A percentile compares a stretch with the other conserved stretches of the same genome.
phyloP scores from a whole-genome alignment of 2,888 invertebrate species.

The Tortricodes alternella region DNA sequence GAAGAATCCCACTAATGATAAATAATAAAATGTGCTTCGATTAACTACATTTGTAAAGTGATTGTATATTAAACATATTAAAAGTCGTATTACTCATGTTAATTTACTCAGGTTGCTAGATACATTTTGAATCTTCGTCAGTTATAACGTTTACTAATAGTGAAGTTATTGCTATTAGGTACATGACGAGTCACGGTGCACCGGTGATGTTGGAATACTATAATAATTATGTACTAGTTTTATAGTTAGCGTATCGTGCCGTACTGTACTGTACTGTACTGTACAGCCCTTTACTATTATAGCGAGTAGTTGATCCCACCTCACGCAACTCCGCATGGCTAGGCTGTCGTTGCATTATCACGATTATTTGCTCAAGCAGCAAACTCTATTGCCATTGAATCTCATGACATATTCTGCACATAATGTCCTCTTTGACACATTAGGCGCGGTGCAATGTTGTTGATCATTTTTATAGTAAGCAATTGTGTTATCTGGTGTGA shows the following conservation, averaged over 20 bases:
- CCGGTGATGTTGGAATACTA: constrained; percentile 60
- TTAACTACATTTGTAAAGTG: constrained; percentile 63
- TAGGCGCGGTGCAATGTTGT: constrained; percentile 78
- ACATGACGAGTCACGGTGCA: constrained; percentile 60
- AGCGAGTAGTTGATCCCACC: constrained; percentile 73
- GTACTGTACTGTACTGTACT: background rate
- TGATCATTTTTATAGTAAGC: constrained; percentile 81
- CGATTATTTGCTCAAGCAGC: constrained; percentile 81
- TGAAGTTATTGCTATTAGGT: constrained; percentile 51
- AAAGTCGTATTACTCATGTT: constrained; percentile 70
- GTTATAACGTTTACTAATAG: constrained; percentile 59
- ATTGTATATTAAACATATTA: constrained; percentile 74
- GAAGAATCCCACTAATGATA: constrained; percentile 57
- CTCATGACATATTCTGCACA: constrained; percentile 76
- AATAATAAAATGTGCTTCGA: constrained; percentile 71
- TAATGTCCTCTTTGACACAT: constrained; percentile 60
- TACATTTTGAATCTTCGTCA: constrained; percentile 64
- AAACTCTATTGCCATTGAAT: constrained; percentile 77
- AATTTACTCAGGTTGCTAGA: constrained; percentile 77
- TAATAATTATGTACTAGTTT: constrained; percentile 57
- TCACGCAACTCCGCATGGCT: constrained; percentile 67
- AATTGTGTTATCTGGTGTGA: constrained; percentile 80
- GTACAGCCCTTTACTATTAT: constrained; percentile 41
- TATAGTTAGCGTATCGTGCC: constrained; percentile 44
- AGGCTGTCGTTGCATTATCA: constrained; percentile 62